Conservation (phyloP, 2,797 vertebrate genomes). For the Myotis myotis region DNA sequence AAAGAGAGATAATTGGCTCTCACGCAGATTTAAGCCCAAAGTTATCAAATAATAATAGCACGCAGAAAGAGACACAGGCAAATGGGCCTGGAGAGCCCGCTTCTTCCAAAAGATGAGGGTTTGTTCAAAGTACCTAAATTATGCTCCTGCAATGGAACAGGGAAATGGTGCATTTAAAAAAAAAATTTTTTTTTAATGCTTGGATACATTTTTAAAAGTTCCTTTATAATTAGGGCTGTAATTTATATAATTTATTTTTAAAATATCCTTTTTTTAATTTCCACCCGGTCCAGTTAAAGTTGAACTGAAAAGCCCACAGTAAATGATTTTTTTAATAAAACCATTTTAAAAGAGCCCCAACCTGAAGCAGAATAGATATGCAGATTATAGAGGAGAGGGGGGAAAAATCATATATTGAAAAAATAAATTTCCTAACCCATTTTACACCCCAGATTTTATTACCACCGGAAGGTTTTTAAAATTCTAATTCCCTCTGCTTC, state of each 20-base stretch:
- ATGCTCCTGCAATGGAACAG: constrained; percentile 81
- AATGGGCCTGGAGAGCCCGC: constrained; percentile 76
- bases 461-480: constrained; percentile 66
- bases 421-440: constrained; percentile 78
- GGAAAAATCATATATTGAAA: constrained; percentile 75
- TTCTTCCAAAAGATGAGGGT: constrained; percentile 75
- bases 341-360: constrained; percentile 68
- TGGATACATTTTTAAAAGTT: constrained; percentile 79
- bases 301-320: constrained; percentile 81
- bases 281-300: constrained; percentile 85
- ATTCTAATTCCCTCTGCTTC: constrained; percentile 74
- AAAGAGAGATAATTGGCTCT: constrained; percentile 77
- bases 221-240: constrained; percentile 76
- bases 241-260: constrained; percentile 86
- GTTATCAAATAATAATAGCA: constrained; percentile 81
- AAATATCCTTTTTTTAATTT: constrained; percentile 84
- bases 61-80: constrained; percentile 76
- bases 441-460: constrained; percentile 78
- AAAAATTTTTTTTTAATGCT: constrained; percentile 69
- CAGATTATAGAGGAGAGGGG: constrained; percentile 64
- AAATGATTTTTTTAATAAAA: constrained; percentile 83
- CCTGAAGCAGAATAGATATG: constrained; percentile 72
- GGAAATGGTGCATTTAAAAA: constrained; percentile 78
- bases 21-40: constrained; percentile 79
- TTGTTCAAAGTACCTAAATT: constrained; percentile 87